These are phyloP conservation scores for Stichopus chloronotus DNA, from an alignment of 35 echinoderm and acorn worm genomes.

Conservation along the genomic window DNA sequence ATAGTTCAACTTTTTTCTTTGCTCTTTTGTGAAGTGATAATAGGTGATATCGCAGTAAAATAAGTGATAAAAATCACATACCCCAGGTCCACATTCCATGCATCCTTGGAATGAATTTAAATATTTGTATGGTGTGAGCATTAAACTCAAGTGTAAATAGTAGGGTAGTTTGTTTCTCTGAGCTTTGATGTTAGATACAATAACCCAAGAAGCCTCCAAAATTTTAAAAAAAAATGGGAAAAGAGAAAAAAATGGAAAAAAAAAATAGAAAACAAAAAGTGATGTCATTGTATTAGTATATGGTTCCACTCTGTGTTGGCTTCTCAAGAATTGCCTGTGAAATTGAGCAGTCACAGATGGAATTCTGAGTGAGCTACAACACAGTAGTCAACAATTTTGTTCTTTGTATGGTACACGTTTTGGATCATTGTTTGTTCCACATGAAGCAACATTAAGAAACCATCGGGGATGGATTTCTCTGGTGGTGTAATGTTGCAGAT, in stretches of 20 bases:
- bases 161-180: no score
- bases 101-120: no score
- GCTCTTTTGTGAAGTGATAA: no score
- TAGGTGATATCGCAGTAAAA: no score
- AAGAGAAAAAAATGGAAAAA: neutral
- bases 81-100: no score
- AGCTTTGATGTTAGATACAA: no score
- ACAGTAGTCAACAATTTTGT: neutral
- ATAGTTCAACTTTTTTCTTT: no score
- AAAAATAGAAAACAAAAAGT: neutral
- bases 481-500: slow-evolving; percentile 51
- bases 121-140: no score
- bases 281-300: slow-evolving; percentile 22
- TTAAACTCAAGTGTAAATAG: no score
- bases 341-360: slow-evolving; percentile 53
- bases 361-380: slow-evolving; percentile 27
- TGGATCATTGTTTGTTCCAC: slow-evolving; percentile 43
- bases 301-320: slow-evolving; percentile 1
- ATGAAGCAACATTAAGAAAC: slow-evolving; percentile 59
- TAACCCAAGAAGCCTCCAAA: neutral
- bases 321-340: slow-evolving; percentile 13
- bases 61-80: no score
- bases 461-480: slow-evolving; percentile 61
- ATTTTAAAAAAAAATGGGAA: neutral
- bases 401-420: slow-evolving; percentile 4